Conservation (phyloP, 2,113 vertebrate genomes). For the Camelus dromedarius region DNA sequence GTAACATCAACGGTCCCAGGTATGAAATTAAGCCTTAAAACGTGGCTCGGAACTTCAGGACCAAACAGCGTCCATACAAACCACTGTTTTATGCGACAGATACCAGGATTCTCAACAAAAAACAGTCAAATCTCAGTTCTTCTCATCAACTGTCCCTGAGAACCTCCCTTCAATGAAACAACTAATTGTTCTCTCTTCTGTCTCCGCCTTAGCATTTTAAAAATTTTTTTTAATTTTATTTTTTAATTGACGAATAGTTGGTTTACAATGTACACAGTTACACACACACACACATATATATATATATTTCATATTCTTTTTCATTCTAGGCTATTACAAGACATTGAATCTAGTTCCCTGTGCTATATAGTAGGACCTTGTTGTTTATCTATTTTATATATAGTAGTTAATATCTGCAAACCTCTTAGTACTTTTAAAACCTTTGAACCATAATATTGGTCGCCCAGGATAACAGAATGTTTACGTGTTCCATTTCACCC, state of each 20-base stretch:
- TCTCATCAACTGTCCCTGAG: background rate
- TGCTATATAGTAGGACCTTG: no score
- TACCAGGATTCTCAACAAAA: background rate
- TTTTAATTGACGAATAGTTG: no score
- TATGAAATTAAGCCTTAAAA: constrained; percentile 47
- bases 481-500: background rate
- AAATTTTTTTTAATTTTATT: no score
- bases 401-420: no score
- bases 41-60: background rate
- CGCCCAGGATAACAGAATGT: background rate
- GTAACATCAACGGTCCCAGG: background rate
- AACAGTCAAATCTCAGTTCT: background rate
- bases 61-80: background rate
- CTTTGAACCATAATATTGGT: background rate
- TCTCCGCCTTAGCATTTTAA: background rate
- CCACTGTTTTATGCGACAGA: background rate
- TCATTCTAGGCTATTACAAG: no score
- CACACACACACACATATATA: no score
- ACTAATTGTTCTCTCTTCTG: background rate
- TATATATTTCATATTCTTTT: no score
- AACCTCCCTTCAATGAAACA: background rate
- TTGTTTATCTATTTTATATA: no score
- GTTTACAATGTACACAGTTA: no score
- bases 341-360: no score
- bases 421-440: background rate